Evolutionary conservation across 2,797 vertebrate genomes (phyloP).

Genomic region (Heteromormyrus szaboi): DNA sequence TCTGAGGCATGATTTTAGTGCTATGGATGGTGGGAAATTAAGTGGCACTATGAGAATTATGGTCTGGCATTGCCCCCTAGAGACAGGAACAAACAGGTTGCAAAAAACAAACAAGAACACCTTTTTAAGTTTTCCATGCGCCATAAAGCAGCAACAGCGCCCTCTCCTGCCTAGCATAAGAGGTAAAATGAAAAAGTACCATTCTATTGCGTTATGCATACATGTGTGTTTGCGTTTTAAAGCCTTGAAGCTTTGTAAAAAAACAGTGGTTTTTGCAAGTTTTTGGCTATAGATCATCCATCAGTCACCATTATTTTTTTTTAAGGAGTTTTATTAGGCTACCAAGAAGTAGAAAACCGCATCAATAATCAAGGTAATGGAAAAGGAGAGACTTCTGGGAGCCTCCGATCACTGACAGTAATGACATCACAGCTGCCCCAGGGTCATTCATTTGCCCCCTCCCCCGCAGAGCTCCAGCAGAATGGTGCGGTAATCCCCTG

Average conservation of each 20-base stretch:
- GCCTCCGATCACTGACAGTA: background rate
- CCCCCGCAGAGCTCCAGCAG: constrained; percentile 23
- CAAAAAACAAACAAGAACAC: background rate
- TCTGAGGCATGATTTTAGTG: background rate
- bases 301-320: background rate
- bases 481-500: constrained; percentile 25
- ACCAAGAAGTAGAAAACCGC: background rate
- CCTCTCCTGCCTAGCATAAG: constrained; percentile 19
- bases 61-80: constrained; percentile 1
- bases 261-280: background rate
- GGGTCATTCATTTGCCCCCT: background rate
- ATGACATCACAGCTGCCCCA: background rate
- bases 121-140: background rate
- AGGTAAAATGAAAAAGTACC: background rate
- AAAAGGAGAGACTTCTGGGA: background rate
- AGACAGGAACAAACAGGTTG: background rate
- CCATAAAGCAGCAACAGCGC: constrained; percentile 19
- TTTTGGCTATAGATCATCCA: background rate
- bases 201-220: background rate
- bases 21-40: background rate
- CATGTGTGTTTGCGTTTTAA: background rate
- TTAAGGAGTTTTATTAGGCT: background rate
- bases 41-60: background rate
- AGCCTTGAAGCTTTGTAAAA: background rate
- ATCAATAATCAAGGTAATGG: background rate